Evolutionary conservation across 2,797 vertebrate genomes (phyloP), one percentile per base, ranked within the genome.

Genomic region (Liasis olivaceus): DNA sequence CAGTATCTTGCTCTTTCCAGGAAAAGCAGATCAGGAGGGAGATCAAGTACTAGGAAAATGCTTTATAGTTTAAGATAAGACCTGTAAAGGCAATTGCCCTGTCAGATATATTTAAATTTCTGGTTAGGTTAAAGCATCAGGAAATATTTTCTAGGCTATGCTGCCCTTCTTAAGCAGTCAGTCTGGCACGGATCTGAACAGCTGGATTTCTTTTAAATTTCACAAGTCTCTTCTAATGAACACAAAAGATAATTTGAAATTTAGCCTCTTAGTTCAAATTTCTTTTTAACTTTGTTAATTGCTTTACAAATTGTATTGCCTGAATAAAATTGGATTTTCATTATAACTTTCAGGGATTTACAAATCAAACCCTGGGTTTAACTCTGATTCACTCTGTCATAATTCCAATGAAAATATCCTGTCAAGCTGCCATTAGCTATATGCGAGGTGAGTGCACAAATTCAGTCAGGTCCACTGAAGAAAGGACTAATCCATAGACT

Each of bases 1-100:
- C 0, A 0, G 81, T 93, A 95, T 92, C 92, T 96, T 95, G 72
- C 85, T 96, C 93, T 94, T 95, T 60, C 59, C 51, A 72, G 81
- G 62, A 88, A 93, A 84, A 93, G 72, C 89, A 89, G 92, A 84
- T 87, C 72, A 36, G 11, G 91, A 91, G 77, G 0, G 92, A 91
- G 89, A 60, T 77, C 8, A 86, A 66, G 47, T 0, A 0, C 28
- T 36, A 59, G 0, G 0, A 87, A 54, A 87, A 69, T 94, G 89
- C 60, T 11, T 69, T 47, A 42, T 91, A 4, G 47, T 6, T 51
- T 26, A 89, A 93, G 58, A 28, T 94, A 84, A 64, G n/a, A 36
- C 14, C 8, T 36, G 6, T 54, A 15, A 66, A 85, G 54, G 22
- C 90, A 95, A 85, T 89, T 94, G 90, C 22, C 1, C 0, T 42